These are phyloP conservation scores for Argopecten irradians DNA, from an alignment of 1,140 invertebrate genomes.

Conservation along the genomic window DNA sequence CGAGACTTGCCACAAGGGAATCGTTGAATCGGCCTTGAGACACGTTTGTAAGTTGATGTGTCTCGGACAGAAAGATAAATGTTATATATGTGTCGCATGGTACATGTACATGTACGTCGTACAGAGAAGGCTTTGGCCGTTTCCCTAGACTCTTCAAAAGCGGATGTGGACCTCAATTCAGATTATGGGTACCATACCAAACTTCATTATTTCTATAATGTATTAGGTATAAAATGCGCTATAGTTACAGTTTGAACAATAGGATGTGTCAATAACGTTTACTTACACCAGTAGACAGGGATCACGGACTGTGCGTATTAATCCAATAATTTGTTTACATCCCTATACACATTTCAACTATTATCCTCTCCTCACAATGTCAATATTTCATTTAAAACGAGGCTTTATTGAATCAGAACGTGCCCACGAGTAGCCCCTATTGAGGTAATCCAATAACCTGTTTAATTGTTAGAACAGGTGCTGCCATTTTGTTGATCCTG, in stretches of 20 bases:
- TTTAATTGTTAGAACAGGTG: background rate
- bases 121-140: too few species aligned
- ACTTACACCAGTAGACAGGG: background rate
- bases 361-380: background rate
- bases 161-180: too few species aligned
- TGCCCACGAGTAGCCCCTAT: background rate
- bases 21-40: too few species aligned
- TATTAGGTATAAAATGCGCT: too few species aligned
- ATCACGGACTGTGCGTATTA: background rate
- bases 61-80: too few species aligned
- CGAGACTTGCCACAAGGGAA: too few species aligned
- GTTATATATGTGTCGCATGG: too few species aligned
- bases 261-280: background rate
- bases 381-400: conserved; percentile 17
- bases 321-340: conserved; percentile 19
- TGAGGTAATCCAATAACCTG: conserved; percentile 13
- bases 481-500: background rate
- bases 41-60: too few species aligned
- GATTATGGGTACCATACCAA: too few species aligned
- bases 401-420: background rate
- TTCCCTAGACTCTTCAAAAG: too few species aligned
- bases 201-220: too few species aligned
- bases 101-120: too few species aligned
- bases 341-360: background rate
- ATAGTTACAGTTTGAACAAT: background rate